Percentiles rank a stretch among this genome's conserved stretches.
phyloP scores from a whole-genome alignment of 1,140 invertebrate genomes.

The Aphaenogaster ashmeadi region DNA sequence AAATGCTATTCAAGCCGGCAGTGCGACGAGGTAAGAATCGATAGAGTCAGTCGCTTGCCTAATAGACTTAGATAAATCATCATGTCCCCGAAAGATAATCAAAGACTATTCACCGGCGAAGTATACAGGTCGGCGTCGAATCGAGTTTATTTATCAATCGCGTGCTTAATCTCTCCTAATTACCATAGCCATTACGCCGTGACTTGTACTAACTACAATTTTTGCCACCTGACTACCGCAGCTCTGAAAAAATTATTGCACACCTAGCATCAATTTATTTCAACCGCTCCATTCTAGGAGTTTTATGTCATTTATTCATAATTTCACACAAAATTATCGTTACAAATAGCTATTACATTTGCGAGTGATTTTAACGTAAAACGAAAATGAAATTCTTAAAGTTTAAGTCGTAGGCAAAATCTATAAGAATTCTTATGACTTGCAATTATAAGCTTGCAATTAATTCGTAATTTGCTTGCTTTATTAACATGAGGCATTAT shows the following conservation, averaged over 20 bases:
- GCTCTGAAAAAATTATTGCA: conserved; percentile 18
- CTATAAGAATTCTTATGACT: neutral
- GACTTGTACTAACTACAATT: conserved; percentile 79
- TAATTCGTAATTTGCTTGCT: neutral
- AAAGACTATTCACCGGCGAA: conserved; percentile 19
- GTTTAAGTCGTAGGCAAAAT: neutral
- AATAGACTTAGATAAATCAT: conserved; percentile 56
- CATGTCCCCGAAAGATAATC: conserved; percentile 38
- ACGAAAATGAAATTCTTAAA: neutral
- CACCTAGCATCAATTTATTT: conserved; percentile 19
- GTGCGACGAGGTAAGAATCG: conserved; percentile 50
- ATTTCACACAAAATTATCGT: neutral
- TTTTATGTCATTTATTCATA: conserved; percentile 7
- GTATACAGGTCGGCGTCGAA: conserved; percentile 1
- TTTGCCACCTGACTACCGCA: conserved; percentile 50
- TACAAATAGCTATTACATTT: neutral
- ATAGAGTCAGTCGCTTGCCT: conserved; percentile 38
- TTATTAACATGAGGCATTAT: conserved; percentile 10
- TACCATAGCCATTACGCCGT: conserved; percentile 74
- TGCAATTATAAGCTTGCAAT: neutral
- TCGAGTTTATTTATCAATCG: conserved; percentile 76
- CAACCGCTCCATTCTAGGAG: neutral
- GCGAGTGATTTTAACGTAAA: neutral
- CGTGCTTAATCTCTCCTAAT: conserved; percentile 73
- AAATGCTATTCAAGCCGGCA: conserved; percentile 37